These are phyloP conservation scores for Lanistes nyassanus DNA, from an alignment of 1,140 invertebrate genomes.

Conservation along the genomic window DNA sequence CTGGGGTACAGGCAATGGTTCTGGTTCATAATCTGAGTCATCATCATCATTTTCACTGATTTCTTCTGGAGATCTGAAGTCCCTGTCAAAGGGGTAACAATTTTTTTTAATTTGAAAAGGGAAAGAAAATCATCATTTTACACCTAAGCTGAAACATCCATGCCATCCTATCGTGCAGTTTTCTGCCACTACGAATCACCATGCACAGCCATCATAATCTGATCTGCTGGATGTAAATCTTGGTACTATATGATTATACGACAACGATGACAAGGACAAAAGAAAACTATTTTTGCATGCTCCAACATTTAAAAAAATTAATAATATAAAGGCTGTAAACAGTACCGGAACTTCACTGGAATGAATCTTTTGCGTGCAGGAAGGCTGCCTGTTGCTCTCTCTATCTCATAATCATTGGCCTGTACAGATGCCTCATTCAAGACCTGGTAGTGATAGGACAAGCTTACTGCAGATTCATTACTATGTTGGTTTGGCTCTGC, in stretches of 20 bases:
- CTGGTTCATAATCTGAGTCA: slow-evolving; percentile 49
- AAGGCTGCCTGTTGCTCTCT: slow-evolving; percentile 46
- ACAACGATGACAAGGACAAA: not conserved
- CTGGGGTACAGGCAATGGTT: slow-evolving; percentile 13
- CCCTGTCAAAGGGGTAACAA: slow-evolving; percentile 31
- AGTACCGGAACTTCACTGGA: slow-evolving; percentile 54
- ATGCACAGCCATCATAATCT: too few relatives aligned
- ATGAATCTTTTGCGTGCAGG: slow-evolving; percentile 51
- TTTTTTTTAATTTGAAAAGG: too few relatives aligned
- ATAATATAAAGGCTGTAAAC: not conserved
- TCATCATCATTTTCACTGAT: slow-evolving; percentile 37
- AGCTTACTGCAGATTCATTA: too few relatives aligned
- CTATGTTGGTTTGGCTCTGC: too few relatives aligned
- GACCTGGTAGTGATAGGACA: not conserved
- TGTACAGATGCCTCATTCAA: slow-evolving; percentile 44
- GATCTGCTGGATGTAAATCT: too few relatives aligned
- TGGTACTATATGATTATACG: too few relatives aligned
- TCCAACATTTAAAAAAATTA: not conserved
- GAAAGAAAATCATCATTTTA: too few relatives aligned
- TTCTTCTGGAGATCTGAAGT: slow-evolving; percentile 46
- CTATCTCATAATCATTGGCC: slow-evolving; percentile 60
- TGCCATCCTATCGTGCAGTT: too few relatives aligned
- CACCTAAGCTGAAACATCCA: not conserved
- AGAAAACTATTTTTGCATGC: too few relatives aligned
- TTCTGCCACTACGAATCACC: too few relatives aligned